phyloP scores from a whole-genome alignment of 1,140 invertebrate genomes.

The Lasaia peninsularis region DNA sequence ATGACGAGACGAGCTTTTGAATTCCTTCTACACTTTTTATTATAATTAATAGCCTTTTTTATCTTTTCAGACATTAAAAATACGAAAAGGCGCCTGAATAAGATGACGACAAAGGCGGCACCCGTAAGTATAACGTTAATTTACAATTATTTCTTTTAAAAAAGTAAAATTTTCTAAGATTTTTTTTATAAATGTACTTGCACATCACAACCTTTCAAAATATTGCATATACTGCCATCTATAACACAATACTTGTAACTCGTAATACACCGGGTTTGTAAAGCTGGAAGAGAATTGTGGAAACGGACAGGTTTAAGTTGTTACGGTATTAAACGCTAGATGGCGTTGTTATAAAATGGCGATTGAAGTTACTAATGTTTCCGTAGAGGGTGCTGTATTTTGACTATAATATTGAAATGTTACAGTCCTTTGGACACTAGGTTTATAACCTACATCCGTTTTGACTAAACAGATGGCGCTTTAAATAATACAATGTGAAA shows the following conservation, averaged over 20 bases:
- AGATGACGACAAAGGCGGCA: slow-evolving; percentile 47
- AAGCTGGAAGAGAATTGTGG: not conserved
- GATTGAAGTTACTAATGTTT: not conserved
- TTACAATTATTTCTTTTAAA: not conserved
- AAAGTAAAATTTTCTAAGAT: not conserved
- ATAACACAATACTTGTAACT: slow-evolving; percentile 6
- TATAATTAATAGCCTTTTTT: slow-evolving; percentile 29
- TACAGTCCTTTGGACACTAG: too few relatives aligned
- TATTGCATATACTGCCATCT: slow-evolving; percentile 35
- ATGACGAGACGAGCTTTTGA: slow-evolving; percentile 29
- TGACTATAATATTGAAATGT: too few relatives aligned
- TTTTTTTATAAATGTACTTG: slow-evolving; percentile 14
- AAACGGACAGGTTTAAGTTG: not conserved
- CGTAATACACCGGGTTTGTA: not conserved
- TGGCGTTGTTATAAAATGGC: slow-evolving; percentile 12
- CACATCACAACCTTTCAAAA: slow-evolving; percentile 30
- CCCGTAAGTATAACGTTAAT: slow-evolving; percentile 46
- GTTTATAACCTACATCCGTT: too few relatives aligned
- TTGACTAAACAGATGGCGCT: too few relatives aligned
- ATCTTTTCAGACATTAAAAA: slow-evolving; percentile 58
- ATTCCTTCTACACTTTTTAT: slow-evolving; percentile 24
- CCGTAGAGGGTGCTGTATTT: too few relatives aligned
- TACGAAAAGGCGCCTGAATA: slow-evolving; percentile 35
- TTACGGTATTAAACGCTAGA: not conserved
- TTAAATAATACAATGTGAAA: too few relatives aligned